Evolutionary conservation across 2,113 vertebrate genomes (phyloP), one percentile per base, ranked within the genome.

Genomic region (Neofelis nebulosa): DNA sequence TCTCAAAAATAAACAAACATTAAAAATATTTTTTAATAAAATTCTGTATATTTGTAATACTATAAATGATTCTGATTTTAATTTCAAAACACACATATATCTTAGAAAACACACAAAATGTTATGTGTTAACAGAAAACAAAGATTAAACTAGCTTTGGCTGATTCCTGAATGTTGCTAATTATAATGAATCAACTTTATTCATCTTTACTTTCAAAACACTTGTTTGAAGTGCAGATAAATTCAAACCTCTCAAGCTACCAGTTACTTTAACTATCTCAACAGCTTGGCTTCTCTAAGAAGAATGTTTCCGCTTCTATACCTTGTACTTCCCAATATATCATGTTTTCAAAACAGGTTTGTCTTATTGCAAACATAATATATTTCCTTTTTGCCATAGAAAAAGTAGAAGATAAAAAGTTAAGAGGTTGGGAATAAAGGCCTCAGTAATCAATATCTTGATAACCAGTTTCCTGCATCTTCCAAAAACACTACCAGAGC

Each of bases 51-150:
- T 63, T 52, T 84, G 10, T 79, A 57, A 55, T 73, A 61, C 69
- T 82, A 13, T 31, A 69, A 80, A 41, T 63, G 5, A 45, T 73
- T 91, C 33, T 81, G 45, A 91, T 91, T 87, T 78, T 74, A 21
- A 29, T 94, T 76, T 90, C 45, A 89, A 73, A 88, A 69, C 74
- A 57, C 74, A 57, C 25, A 80, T 52, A 36, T 6, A 8, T 88
- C 68, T 89, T 16, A 95, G 41, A 88, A 95, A 97, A 87, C n/a
- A 93, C 7, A 73, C 87, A n/a, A 68, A 93, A 25, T 90, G 11
- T 71, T 71, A 91, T 16, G 3, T 90, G 13, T 85, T 94, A 55
- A 78, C 10, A 89, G 71, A 63, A 85, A 78, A 65, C 45, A 66
- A 81, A 84, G 18, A 1, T 73, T 83, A 61, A 68, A 84, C 29